A percentile compares a stretch with the other conserved stretches of the same genome.
phyloP scores from a whole-genome alignment of 2,113 vertebrate species.

The Eublepharis macularius region DNA sequence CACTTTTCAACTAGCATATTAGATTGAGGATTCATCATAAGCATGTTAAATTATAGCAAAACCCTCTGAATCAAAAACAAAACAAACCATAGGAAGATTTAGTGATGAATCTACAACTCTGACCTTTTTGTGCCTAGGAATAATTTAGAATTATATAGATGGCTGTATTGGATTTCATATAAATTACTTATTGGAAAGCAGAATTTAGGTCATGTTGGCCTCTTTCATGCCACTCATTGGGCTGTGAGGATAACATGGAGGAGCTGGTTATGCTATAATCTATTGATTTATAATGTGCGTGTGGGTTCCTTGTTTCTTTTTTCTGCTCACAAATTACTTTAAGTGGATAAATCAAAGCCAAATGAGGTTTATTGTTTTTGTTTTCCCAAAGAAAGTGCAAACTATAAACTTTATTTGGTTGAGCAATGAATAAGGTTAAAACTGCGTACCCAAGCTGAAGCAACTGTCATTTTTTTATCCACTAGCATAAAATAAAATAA shows the following conservation, averaged over 20 bases:
- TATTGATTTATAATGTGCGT: not conserved
- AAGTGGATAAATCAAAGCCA: not conserved
- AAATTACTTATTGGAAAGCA: not conserved
- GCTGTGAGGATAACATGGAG: too few relatives aligned
- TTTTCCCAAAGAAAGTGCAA: slow-evolving; percentile 8
- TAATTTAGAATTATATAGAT: slow-evolving; percentile 3
- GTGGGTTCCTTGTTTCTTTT: not conserved
- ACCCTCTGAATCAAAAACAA: not conserved
- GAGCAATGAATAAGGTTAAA: not conserved
- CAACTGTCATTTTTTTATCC: slow-evolving; percentile 14
- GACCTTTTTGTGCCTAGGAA: not conserved
- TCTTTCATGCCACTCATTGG: slow-evolving; percentile 2
- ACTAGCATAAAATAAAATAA: too few relatives aligned
- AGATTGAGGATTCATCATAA: not conserved
- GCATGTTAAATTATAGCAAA: not conserved
- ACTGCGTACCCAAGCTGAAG: not conserved
- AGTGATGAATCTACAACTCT: accelerated
- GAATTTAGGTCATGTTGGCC: slow-evolving; percentile 16
- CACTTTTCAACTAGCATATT: not conserved
- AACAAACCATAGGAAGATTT: slow-evolving; percentile 1
- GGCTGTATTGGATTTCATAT: not conserved
- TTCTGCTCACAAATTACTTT: not conserved
- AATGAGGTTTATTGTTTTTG: not conserved
- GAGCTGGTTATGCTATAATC: not conserved
- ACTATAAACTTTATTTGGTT: not conserved